phyloP scores from a whole-genome alignment of 2,888 invertebrate species.

The Cistogaster globosa region DNA sequence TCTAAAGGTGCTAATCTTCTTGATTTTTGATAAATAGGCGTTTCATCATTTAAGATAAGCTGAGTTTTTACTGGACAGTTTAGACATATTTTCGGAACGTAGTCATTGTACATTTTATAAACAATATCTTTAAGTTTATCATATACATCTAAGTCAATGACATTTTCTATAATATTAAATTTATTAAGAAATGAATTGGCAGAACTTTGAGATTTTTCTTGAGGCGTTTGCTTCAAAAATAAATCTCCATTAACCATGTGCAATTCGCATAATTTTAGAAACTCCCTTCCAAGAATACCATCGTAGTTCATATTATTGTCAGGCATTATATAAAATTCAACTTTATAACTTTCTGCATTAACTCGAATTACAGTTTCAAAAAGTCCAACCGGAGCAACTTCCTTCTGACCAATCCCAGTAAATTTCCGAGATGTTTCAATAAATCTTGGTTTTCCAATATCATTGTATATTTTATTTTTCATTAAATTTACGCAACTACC shows the following conservation, averaged over 20 bases:
- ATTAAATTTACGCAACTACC: constrained; percentile 19
- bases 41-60: too few species aligned
- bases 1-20: constrained; percentile 5
- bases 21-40: not conserved
- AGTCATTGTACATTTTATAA: not conserved
- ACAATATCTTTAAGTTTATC: not conserved
- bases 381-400: not conserved
- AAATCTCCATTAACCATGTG: not conserved
- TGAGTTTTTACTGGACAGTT: too few species aligned
- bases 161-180: not conserved
- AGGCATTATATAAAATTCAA: constrained; percentile 13
- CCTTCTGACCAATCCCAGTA: constrained; percentile 11
- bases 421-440: constrained; percentile 10
- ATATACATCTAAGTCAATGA: not conserved
- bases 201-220: not conserved
- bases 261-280: not conserved
- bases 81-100: not conserved
- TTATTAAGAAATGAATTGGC: not conserved
- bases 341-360: too few species aligned
- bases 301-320: constrained; percentile 14
- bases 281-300: constrained; percentile 14
- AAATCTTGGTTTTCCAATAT: constrained; percentile 14
- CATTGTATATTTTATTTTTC: constrained; percentile 1
- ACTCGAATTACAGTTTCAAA: too few species aligned
- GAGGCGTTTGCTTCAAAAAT: not conserved